Evolutionary conservation across 1,140 invertebrate genomes (phyloP).

Genomic region (Apolygus lucorum): DNA sequence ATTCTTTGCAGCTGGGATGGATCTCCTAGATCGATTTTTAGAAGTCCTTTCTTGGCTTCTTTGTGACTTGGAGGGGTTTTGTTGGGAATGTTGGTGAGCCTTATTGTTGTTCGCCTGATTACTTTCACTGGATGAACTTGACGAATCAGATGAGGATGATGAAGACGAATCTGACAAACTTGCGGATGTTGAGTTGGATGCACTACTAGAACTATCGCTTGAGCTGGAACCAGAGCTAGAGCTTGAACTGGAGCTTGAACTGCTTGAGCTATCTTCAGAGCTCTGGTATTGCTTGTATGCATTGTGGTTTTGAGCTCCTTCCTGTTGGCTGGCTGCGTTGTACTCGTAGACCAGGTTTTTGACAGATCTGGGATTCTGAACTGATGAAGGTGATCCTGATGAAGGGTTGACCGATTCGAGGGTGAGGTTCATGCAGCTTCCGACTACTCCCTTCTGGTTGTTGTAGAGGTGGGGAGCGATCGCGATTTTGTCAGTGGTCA

Average conservation of each 20-base stretch:
- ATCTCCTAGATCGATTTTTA: constrained; percentile 8
- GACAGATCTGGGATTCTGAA: constrained; percentile 38
- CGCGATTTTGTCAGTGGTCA: constrained; percentile 48
- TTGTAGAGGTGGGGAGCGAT: constrained; percentile 44
- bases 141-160: constrained; percentile 14
- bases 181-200: background rate
- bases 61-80: background rate
- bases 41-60: background rate
- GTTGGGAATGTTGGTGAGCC: too few species aligned
- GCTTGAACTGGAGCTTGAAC: constrained; percentile 26
- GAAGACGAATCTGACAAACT: constrained; percentile 11
- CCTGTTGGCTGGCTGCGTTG: constrained; percentile 27
- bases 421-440: constrained; percentile 48
- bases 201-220: constrained; percentile 17
- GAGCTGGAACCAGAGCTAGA: constrained; percentile 26
- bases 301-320: constrained; percentile 17
- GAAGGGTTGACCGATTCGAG: constrained; percentile 39
- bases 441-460: constrained; percentile 48
- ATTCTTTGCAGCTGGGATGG: background rate
- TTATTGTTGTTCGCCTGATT: constrained; percentile 1
- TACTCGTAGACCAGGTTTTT: constrained; percentile 33
- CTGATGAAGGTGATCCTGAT: constrained; percentile 24
- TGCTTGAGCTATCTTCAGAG: constrained; percentile 30
- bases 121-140: constrained; percentile 12
- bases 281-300: constrained; percentile 17